Evolutionary conservation across 2,888 invertebrate species (phyloP).

Genomic region (Dione juno): DNA sequence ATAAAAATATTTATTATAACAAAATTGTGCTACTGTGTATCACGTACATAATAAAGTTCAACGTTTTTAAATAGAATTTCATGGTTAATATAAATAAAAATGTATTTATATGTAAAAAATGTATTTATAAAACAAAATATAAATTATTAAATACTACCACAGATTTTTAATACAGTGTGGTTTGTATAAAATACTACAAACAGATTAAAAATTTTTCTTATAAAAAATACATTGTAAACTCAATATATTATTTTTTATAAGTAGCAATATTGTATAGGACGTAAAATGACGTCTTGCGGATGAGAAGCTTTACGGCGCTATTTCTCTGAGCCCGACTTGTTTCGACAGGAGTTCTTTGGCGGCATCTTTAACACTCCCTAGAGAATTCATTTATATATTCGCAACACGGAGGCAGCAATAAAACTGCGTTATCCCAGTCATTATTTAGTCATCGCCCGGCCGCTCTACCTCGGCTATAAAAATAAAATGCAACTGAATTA

Average conservation of each 20-base stretch:
- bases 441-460: conserved; percentile 82
- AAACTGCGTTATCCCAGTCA: conserved; percentile 83
- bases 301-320: conserved; percentile 78
- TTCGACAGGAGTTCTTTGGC: conserved; percentile 79
- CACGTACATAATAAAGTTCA: too few relatives aligned
- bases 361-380: conserved; percentile 81
- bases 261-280: conserved; percentile 65
- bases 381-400: conserved; percentile 83
- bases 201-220: not conserved
- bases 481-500: conserved; percentile 78
- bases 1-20: too few relatives aligned
- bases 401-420: conserved; percentile 81
- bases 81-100: too few relatives aligned
- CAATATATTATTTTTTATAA: conserved; percentile 52
- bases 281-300: conserved; percentile 75
- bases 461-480: conserved; percentile 61
- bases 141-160: too few relatives aligned
- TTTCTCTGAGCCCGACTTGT: conserved; percentile 78
- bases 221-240: not conserved
- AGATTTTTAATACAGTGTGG: too few relatives aligned
- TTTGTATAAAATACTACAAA: too few relatives aligned
- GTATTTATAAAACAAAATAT: too few relatives aligned
- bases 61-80: too few relatives aligned
- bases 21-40: too few relatives aligned
- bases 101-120: too few relatives aligned